phyloP scores from a whole-genome alignment of 2,888 invertebrate genomes.

The Disparrhopalites patrizii region DNA sequence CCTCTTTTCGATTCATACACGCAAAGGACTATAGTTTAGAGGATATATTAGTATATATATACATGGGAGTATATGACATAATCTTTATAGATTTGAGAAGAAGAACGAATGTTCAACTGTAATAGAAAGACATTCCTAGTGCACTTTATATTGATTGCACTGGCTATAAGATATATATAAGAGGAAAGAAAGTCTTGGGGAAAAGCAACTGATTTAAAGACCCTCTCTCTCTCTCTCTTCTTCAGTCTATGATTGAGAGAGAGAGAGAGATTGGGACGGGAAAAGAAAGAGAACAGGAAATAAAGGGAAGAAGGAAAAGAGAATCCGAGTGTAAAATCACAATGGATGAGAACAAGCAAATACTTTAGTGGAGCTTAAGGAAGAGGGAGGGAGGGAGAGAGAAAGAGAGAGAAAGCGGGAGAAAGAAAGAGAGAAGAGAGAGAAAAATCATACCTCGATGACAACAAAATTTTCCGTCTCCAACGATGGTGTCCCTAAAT shows the following conservation, averaged over 20 bases:
- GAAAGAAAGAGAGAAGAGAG: not conserved
- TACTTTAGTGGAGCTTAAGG: not conserved
- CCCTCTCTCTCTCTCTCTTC: not conserved
- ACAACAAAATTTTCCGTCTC: slow-evolving; percentile 71
- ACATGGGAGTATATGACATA: not conserved
- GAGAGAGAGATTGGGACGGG: not conserved
- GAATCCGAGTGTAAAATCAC: slow-evolving; percentile 24
- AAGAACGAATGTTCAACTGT: not conserved
- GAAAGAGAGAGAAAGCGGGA: too few relatives aligned
- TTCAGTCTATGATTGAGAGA: not conserved
- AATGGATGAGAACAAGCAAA: slow-evolving; percentile 12
- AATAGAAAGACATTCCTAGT: not conserved
- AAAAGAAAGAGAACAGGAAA: not conserved
- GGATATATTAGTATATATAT: too few relatives aligned
- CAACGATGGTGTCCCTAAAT: slow-evolving; percentile 77
- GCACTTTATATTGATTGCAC: slow-evolving; percentile 22
- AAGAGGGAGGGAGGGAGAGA: not conserved
- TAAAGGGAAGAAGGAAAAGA: slow-evolving; percentile 2
- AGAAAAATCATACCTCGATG: slow-evolving; percentile 62
- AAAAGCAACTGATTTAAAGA: slow-evolving; percentile 9
- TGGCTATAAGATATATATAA: too few relatives aligned
- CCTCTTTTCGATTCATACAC: too few relatives aligned
- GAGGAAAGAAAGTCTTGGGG: slow-evolving; percentile 1
- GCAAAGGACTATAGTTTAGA: too few relatives aligned
- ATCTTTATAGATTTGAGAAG: not conserved